These are phyloP conservation scores for Megalops cyprinoides DNA, from an alignment of 2,797 vertebrate genomes.

Conservation along the genomic window DNA sequence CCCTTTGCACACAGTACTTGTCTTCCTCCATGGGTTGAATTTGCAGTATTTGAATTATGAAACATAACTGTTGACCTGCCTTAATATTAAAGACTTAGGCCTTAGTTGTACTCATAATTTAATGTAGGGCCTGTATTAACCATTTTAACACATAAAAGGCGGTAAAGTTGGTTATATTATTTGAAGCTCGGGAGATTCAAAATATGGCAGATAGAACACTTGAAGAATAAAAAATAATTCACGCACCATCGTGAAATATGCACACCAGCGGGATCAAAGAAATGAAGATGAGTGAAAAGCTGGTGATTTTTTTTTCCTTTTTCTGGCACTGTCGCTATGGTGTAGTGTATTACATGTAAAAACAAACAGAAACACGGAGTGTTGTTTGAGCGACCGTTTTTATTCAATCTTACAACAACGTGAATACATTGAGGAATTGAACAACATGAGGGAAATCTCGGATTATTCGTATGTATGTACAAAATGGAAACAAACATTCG, in stretches of 20 bases:
- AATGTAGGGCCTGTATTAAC: no score
- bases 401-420: constrained; percentile 33
- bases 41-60: background rate
- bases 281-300: background rate
- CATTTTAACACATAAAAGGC: no score
- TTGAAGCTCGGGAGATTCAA: background rate
- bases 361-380: background rate
- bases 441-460: background rate
- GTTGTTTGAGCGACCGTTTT: background rate
- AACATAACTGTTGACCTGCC: no score
- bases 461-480: constrained; percentile 20
- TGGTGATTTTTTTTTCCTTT: background rate
- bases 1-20: background rate
- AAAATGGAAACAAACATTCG: constrained; percentile 11
- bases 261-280: background rate
- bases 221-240: background rate
- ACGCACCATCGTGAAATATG: background rate
- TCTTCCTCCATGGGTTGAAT: background rate
- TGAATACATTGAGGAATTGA: constrained; percentile 20
- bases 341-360: background rate
- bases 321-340: background rate
- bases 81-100: no score
- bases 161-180: no score
- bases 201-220: background rate
- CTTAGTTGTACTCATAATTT: no score